phyloP scores from a whole-genome alignment of 2,888 invertebrate species.

The Xanthostigma xanthostigma region DNA sequence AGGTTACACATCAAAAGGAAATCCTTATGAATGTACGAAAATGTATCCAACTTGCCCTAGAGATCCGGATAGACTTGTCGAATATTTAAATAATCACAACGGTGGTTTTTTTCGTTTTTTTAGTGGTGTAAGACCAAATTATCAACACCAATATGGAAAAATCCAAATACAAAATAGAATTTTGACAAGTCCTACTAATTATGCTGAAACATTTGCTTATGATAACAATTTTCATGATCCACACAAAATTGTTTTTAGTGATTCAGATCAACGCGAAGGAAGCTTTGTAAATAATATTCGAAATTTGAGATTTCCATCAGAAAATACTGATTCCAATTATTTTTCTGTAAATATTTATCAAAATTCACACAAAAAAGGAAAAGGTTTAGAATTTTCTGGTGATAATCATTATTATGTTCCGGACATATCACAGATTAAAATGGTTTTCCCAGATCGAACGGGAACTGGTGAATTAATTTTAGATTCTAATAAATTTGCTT shows the following conservation, averaged over 20 bases:
- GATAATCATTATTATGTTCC: not conserved
- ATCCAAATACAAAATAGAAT: too few species aligned
- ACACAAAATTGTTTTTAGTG: too few species aligned
- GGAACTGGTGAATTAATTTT: slow-evolving; percentile 35
- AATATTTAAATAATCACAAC: slow-evolving; percentile 72
- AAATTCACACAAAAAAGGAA: too few species aligned
- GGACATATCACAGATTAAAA: slow-evolving; percentile 12
- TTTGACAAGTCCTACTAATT: too few species aligned
- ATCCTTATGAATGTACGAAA: slow-evolving; percentile 39
- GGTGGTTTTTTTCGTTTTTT: slow-evolving; percentile 76
- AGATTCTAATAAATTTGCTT: slow-evolving; percentile 23
- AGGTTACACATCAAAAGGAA: slow-evolving; percentile 52
- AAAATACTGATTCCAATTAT: too few species aligned
- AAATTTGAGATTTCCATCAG: too few species aligned
- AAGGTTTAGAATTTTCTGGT: slow-evolving; percentile 9
- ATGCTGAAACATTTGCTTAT: too few species aligned
- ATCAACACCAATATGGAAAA: slow-evolving; percentile 15
- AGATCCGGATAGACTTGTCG: slow-evolving; percentile 53
- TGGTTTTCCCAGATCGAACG: slow-evolving; percentile 36
- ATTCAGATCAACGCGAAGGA: too few species aligned
- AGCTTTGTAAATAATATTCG: too few species aligned
- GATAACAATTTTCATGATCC: too few species aligned
- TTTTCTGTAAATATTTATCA: too few species aligned
- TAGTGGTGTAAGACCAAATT: slow-evolving; percentile 33
- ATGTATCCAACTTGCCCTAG: slow-evolving; percentile 62